Evolutionary conservation across 2,113 vertebrate genomes (phyloP), one percentile per base, ranked within the genome.

Genomic region (Mus musculus): DNA sequence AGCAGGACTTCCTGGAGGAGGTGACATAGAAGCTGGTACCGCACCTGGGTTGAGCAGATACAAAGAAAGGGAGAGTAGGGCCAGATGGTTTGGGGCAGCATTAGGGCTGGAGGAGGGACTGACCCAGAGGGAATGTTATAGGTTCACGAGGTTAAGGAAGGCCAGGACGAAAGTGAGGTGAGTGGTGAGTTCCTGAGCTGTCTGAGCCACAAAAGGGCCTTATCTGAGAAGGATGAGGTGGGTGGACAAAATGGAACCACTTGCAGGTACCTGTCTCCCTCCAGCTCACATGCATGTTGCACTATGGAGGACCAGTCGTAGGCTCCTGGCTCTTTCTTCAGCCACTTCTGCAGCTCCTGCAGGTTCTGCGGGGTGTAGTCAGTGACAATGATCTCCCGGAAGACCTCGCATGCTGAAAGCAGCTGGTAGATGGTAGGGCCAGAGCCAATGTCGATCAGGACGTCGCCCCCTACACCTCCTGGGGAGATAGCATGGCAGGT

Each of bases 341-440:
- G 89, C 86, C 75, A 73, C 90, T 97, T 95, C 97, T 5, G 19
- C 96, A 97, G 96, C 98, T 98, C 98, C 59, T 0, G 4, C 11
- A 96, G 82, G 87, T 98, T 98, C 96, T 16, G 78, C 1, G 97
- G 92, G 0, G 52, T 17, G 22, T 91, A 98, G 88, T 98, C 98
- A 2, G 96, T 94, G 75, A 97, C 33, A 0, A 97, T 89, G 59
- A 98, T 96, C 93, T 98, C 97, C 49, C 95, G 76, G 78, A 97
- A 98, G 86, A 2, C 26, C 84, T 98, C 92, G 0, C 97, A 98
- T 9, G 98, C 97, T 0, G 98, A 98, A 13, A 99, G 97, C 1
- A 98, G 80, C 77, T 97, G 97, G 93, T 97, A 97, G 94, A 97
- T 94, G 39, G 97, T 95, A 30, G 98, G 98, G 49, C 98, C 97